phyloP scores from a whole-genome alignment of 53 echinoderm and acorn worm genomes.

The Paracentrotus lividus region DNA sequence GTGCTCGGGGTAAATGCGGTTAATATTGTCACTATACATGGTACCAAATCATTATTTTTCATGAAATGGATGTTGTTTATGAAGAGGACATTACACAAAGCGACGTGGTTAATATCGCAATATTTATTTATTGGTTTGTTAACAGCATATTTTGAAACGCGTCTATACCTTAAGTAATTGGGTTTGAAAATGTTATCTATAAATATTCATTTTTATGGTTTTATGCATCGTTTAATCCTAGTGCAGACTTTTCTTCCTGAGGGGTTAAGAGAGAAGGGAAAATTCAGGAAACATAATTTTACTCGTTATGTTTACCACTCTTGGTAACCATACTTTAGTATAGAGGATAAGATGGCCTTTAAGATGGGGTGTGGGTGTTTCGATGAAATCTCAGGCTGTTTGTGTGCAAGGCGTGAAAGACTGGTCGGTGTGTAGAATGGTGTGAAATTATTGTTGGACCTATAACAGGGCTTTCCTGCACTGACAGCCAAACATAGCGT shows the following conservation, averaged over 20 bases:
- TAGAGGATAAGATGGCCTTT: not conserved
- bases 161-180: too few species aligned
- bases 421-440: conserved; percentile 30
- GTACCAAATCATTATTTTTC: too few species aligned
- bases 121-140: too few species aligned
- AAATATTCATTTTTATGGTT: not conserved
- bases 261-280: not conserved
- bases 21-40: too few species aligned
- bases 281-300: not conserved
- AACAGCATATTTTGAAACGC: too few species aligned
- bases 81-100: too few species aligned
- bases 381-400: conserved; percentile 20
- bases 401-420: conserved; percentile 49
- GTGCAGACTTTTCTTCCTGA: not conserved
- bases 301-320: not conserved
- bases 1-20: too few species aligned
- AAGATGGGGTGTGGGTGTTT: conserved; percentile 25
- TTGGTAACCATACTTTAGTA: not conserved
- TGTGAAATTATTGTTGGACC: conserved; percentile 45
- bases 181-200: too few species aligned
- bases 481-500: conserved; percentile 8
- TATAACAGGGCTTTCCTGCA: not conserved
- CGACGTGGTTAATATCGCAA: too few species aligned
- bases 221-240: not conserved
- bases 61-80: too few species aligned